phyloP scores from a whole-genome alignment of 2,888 invertebrate genomes.

The Drosophila acutilabella region DNA sequence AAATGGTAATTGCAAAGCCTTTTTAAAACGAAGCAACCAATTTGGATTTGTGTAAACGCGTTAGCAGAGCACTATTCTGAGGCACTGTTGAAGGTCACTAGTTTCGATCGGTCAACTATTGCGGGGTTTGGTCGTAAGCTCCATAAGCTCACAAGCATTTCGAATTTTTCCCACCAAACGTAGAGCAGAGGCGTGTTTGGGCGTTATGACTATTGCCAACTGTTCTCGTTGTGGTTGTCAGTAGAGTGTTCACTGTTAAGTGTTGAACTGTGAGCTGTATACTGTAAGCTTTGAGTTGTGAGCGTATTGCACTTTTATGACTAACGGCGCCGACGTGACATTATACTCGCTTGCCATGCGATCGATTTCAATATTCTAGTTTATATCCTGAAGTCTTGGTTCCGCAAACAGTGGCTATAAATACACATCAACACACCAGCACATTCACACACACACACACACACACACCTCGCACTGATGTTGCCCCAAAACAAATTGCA shows the following conservation, averaged over 20 bases:
- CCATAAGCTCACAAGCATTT: conserved; percentile 28
- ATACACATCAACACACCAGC: background rate
- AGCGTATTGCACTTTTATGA: conserved; percentile 56
- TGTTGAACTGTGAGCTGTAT: conserved; percentile 22
- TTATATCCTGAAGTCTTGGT: conserved; percentile 63
- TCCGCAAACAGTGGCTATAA: conserved; percentile 55
- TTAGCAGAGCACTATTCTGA: conserved; percentile 62
- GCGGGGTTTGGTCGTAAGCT: conserved; percentile 31
- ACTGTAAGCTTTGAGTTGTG: conserved; percentile 29
- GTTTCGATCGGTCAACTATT: conserved; percentile 46
- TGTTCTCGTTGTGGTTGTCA: conserved; percentile 2
- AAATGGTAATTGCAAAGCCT: conserved; percentile 50
- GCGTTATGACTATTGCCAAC: conserved; percentile 40
- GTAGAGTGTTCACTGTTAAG: conserved; percentile 1
- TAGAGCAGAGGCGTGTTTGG: conserved; percentile 42
- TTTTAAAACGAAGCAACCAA: conserved; percentile 48
- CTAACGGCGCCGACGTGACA: conserved; percentile 58
- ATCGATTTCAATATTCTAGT: conserved; percentile 41
- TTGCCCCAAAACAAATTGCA: conserved; percentile 55
- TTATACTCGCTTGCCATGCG: conserved; percentile 30
- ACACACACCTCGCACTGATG: conserved; percentile 28
- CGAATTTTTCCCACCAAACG: conserved; percentile 65
- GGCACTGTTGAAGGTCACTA: conserved; percentile 58
- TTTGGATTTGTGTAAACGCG: conserved; percentile 57
- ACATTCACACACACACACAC: conserved; percentile 1